Percentiles rank a stretch among this genome's conserved stretches.
Conservation (phyloP, 2,888 invertebrate genomes). For the Koerneria pararmatus region DNA sequence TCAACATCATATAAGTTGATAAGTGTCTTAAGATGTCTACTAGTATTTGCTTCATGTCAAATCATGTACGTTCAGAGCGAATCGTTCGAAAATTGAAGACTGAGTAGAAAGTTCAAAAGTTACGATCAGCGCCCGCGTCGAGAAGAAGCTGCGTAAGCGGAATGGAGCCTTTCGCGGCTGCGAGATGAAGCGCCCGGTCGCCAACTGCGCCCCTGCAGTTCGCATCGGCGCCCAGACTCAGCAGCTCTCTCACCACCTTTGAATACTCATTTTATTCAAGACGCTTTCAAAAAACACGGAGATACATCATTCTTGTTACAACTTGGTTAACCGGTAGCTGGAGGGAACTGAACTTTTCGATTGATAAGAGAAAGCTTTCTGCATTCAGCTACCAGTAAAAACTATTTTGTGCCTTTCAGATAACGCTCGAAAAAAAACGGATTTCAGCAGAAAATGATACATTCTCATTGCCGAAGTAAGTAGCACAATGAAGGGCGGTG, state of each 20-base stretch:
- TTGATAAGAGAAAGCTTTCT: neutral
- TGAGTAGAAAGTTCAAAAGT: constrained; percentile 20
- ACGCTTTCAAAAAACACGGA: neutral
- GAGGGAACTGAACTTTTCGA: neutral
- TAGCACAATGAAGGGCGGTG: constrained; percentile 63
- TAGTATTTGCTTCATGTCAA: no score
- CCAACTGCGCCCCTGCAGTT: constrained; percentile 62
- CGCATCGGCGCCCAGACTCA: constrained; percentile 60
- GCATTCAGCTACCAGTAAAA: neutral
- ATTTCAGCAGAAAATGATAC: constrained; percentile 39
- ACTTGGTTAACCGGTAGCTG: neutral
- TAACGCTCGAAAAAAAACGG: neutral
- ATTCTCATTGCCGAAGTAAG: constrained; percentile 63
- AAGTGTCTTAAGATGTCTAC: no score
- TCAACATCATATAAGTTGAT: no score
- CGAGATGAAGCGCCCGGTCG: constrained; percentile 63
- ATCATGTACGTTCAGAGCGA: no score
- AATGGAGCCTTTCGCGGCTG: constrained; percentile 61
- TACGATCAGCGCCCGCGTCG: constrained; percentile 61
- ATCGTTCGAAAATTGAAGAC: constrained; percentile 13
- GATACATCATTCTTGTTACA: neutral
- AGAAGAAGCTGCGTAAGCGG: constrained; percentile 61
- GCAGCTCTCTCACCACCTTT: constrained; percentile 61
- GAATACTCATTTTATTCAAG: no score
- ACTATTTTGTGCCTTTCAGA: neutral